These are phyloP conservation scores for Melanophora roralis DNA, from an alignment of 2,888 invertebrate species.

Conservation along the genomic window DNA sequence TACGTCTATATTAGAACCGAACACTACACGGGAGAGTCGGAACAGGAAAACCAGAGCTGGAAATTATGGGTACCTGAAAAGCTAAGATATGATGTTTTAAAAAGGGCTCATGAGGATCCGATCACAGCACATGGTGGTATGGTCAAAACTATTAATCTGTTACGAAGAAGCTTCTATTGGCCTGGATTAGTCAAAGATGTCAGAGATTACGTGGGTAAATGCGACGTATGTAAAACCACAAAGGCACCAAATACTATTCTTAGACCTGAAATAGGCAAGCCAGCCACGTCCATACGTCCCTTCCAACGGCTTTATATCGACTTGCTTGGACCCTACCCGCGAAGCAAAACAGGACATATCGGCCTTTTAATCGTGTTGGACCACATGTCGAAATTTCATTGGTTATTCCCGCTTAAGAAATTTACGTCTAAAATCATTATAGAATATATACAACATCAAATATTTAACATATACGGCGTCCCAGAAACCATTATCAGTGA, in stretches of 20 bases:
- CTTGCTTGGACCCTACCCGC: conserved; percentile 31
- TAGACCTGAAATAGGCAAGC: conserved; percentile 13
- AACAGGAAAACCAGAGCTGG: neutral
- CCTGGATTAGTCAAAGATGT: neutral
- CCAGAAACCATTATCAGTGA: conserved; percentile 64
- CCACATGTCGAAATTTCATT: too few species aligned
- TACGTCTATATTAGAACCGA: neutral
- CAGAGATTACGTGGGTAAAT: neutral
- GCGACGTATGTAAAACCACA: too few species aligned
- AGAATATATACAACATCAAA: neutral
- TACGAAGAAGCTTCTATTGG: neutral
- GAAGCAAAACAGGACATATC: conserved; percentile 13
- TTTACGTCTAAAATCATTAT: neutral
- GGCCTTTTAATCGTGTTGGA: conserved; percentile 14
- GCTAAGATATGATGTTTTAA: neutral
- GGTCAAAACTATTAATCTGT: neutral
- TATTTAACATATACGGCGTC: too few species aligned
- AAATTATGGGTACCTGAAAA: neutral
- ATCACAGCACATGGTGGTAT: conserved; percentile 5
- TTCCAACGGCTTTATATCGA: too few species aligned
- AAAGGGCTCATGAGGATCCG: neutral
- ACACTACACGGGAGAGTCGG: neutral
- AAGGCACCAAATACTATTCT: neutral
- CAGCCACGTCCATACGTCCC: neutral
- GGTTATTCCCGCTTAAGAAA: conserved; percentile 24